Conservation (phyloP, 2,888 invertebrate genomes). For the Brachyptera putata region DNA sequence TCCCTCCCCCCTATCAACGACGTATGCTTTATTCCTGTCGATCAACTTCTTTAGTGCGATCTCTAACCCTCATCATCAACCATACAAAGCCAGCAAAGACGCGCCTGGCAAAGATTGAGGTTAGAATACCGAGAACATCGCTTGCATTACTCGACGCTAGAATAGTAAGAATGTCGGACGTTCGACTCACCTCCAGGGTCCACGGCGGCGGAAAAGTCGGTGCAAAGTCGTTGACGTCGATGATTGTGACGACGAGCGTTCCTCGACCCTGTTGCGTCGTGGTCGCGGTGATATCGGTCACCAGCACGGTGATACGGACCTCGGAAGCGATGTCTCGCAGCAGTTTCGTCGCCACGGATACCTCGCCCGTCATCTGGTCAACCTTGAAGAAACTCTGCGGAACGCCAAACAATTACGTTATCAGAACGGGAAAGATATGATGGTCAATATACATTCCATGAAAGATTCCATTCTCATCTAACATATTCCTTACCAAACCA, state of each 20-base stretch:
- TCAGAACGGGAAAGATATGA: neutral
- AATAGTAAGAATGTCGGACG: no score
- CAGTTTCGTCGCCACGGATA: slow-evolving; percentile 59
- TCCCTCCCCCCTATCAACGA: no score
- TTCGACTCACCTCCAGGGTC: slow-evolving; percentile 49
- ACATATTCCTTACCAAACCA: no score
- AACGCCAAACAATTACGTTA: no score
- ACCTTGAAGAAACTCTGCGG: slow-evolving; percentile 61
- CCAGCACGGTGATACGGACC: slow-evolving; percentile 71
- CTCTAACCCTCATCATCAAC: no score
- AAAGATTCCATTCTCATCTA: neutral
- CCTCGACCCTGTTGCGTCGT: slow-evolving; percentile 68
- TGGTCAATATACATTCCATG: no score
- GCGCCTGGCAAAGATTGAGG: no score
- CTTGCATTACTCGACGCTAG: no score
- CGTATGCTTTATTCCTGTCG: no score
- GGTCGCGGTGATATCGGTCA: slow-evolving; percentile 76
- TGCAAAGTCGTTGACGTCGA: slow-evolving; percentile 56
- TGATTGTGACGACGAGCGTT: slow-evolving; percentile 56
- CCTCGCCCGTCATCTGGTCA: slow-evolving; percentile 54
- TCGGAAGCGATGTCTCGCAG: slow-evolving; percentile 67
- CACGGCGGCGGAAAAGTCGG: slow-evolving; percentile 67
- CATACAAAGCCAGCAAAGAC: no score
- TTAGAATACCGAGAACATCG: no score
- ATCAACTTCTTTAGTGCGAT: no score